Evolutionary conservation across 2,888 invertebrate species (phyloP).

Genomic region (Eledone cirrhosa): DNA sequence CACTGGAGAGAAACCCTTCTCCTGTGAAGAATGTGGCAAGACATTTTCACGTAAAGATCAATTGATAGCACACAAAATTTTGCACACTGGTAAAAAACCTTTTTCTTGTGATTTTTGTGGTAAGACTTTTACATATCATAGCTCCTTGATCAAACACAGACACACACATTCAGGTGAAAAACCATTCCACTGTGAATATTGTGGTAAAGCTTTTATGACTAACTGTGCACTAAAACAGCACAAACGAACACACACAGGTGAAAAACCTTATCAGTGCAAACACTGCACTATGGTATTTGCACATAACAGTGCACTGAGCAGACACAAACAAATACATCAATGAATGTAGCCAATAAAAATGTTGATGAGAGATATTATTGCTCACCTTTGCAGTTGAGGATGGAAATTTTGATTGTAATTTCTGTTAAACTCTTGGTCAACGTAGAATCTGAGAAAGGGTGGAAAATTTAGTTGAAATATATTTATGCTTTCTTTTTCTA

Average conservation of each 20-base stretch:
- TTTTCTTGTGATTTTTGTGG: background rate
- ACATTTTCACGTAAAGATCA: background rate
- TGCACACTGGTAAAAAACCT: background rate
- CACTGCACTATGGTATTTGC: background rate
- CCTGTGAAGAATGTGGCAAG: background rate
- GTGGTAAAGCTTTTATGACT: background rate
- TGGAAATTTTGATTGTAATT: too few species aligned
- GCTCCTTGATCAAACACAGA: background rate
- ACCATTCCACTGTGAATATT: background rate
- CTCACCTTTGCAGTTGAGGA: too few species aligned
- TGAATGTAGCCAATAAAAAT: too few species aligned
- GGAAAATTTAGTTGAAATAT: too few species aligned
- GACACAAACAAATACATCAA: too few species aligned
- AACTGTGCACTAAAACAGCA: background rate
- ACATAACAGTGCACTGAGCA: too few species aligned
- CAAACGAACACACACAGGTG: background rate
- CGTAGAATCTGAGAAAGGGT: too few species aligned
- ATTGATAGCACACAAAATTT: background rate
- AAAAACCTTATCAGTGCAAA: background rate
- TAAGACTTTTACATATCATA: background rate
- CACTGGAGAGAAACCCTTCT: slow-evolving; percentile 4
- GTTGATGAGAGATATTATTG: too few species aligned
- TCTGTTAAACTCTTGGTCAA: too few species aligned
- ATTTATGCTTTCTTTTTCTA: too few species aligned
- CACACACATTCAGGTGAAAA: background rate